phyloP scores from a whole-genome alignment of 2,888 invertebrate species.

The Cephus rjabovi region DNA sequence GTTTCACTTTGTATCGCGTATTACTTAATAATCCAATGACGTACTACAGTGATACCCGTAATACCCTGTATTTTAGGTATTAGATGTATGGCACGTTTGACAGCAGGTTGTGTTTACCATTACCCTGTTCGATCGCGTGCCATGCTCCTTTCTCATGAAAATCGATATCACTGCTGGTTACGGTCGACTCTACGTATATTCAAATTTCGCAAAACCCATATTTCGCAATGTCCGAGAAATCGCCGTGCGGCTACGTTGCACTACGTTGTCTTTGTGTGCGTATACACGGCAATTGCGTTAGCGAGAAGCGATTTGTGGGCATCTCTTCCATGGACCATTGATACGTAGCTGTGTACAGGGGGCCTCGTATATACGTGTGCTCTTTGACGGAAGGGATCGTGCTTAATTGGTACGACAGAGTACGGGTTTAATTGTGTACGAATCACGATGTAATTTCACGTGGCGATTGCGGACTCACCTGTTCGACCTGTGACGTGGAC shows the following conservation, averaged over 20 bases:
- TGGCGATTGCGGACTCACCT: not conserved
- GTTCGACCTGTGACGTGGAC: too few species aligned
- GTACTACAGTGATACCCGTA: not conserved
- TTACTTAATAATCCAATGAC: not conserved
- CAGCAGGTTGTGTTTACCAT: not conserved
- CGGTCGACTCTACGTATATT: slow-evolving; percentile 49
- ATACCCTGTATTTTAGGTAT: not conserved
- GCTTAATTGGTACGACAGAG: not conserved
- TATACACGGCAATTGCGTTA: too few species aligned
- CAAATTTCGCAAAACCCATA: slow-evolving; percentile 42
- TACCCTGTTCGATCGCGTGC: slow-evolving; percentile 1
- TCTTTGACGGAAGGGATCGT: not conserved
- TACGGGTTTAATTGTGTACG: not conserved
- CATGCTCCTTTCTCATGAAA: not conserved
- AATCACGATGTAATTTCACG: too few species aligned
- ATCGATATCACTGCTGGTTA: slow-evolving; percentile 42
- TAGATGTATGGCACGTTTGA: not conserved
- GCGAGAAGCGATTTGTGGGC: too few species aligned
- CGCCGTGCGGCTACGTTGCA: slow-evolving; percentile 32
- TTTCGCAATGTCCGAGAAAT: slow-evolving; percentile 42
- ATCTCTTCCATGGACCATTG: too few species aligned
- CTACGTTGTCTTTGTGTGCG: not conserved
- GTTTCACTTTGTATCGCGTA: not conserved
- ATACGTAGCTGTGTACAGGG: not conserved
- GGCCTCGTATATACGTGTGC: too few species aligned